Base-by-base conservation (phyloP, 1,140 invertebrate genomes). In the Tachypleus tridentatus region DNA sequence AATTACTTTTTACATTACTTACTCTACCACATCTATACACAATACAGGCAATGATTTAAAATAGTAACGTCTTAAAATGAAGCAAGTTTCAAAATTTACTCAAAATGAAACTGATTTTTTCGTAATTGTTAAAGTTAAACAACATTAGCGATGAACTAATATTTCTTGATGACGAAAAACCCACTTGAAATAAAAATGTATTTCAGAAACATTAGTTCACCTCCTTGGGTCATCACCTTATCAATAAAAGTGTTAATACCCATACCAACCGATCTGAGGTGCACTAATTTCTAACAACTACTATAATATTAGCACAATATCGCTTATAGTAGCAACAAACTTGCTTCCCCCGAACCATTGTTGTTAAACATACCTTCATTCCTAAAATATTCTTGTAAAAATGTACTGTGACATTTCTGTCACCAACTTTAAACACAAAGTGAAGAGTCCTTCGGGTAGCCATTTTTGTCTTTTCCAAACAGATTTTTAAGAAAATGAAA, bases 381-480 rank as follows among this genome's bases (percentile, higher is more conserved):
- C 91, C 92, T 47, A 98, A 80, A 69, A 94, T 83, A 75, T 93
- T 85, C 58, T 86, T 80, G 75, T 90, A 97, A 79, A 98, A 98
- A 74, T 88, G 85, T 0, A 85, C 83, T 3, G 92, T 93, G 63
- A 84, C 79, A 8, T 83, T 84, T 59, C 95, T 82, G 76, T 98
- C 86, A 0, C 87, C 88, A 69, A 97, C 86, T 84, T 97, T 97
- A 71, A 98, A 93, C 4, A 97, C 94, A 79, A 87, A 97, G 82
- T 98, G 95, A 50, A 98, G 80, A 53, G 91, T 87, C 73, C 94
- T 81, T 64, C 85, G 52, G 4, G 60, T 9, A 50, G 64, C 60
- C 67, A 68, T 68, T 47, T 65, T 57, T 29, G n/a, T 29, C 29
- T 29, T 29, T 29, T 29, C 29, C 29, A 29, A 29, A 29, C 29